Conservation (phyloP, 2,113 vertebrate species). For the Epinephelus cyanopodus region DNA sequence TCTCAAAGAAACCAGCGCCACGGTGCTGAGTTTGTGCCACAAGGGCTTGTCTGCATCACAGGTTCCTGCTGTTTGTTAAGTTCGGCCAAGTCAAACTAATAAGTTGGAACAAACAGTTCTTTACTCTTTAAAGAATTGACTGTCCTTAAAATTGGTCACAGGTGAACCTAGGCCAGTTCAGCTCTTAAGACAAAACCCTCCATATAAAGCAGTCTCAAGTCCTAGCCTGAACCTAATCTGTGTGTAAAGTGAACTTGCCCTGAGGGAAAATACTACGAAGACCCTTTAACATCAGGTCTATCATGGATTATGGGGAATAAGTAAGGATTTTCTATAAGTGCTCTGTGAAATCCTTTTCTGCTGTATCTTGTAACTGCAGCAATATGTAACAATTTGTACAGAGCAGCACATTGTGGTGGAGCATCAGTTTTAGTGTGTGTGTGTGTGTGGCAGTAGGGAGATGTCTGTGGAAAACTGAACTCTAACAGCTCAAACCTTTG, state of each 20-base stretch:
- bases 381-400: conserved; percentile 70
- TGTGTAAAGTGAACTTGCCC: conserved; percentile 52
- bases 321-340: conserved; percentile 68
- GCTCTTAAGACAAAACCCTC: neutral
- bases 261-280: conserved; percentile 28
- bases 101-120: conserved; percentile 56
- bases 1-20: conserved; percentile 68
- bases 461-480: conserved; percentile 47
- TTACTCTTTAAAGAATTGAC: conserved; percentile 31
- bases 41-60: conserved; percentile 42
- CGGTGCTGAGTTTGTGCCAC: conserved; percentile 61
- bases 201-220: conserved; percentile 30
- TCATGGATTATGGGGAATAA: conserved; percentile 66
- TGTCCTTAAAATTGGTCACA: conserved; percentile 14
- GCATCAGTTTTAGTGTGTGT: conserved; percentile 32
- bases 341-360: conserved; percentile 64
- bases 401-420: conserved; percentile 34
- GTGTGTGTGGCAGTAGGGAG: conserved; percentile 17
- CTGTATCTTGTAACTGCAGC: conserved; percentile 58
- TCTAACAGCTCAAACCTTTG: conserved; percentile 63
- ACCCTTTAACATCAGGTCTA: conserved; percentile 54
- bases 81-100: conserved; percentile 69
- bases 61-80: conserved; percentile 42
- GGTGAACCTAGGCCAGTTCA: too few relatives aligned
- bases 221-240: conserved; percentile 33